Conservation (phyloP, 2,888 invertebrate genomes). For the Melieria omissa region DNA sequence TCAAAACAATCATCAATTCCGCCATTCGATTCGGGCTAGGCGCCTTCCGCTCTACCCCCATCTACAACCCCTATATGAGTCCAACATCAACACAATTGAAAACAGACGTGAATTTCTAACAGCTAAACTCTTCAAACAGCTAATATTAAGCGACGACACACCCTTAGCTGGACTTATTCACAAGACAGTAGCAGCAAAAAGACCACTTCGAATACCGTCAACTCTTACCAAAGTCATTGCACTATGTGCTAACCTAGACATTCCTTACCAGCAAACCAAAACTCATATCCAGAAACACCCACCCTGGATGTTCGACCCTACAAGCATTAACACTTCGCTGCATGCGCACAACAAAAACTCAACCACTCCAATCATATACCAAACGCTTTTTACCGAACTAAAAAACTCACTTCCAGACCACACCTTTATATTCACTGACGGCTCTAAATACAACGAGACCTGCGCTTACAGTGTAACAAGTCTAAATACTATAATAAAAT, state of each 20-base stretch:
- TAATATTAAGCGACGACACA: not conserved
- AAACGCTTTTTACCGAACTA: not conserved
- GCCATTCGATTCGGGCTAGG: not conserved
- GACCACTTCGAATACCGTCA: not conserved
- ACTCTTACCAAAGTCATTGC: slow-evolving; percentile 4
- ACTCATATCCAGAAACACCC: not conserved
- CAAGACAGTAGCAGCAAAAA: not conserved
- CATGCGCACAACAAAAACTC: not conserved
- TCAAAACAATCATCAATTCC: not conserved
- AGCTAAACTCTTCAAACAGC: no score
- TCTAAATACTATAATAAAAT: not conserved
- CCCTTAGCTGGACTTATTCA: not conserved
- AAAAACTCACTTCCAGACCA: not conserved
- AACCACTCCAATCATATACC: not conserved
- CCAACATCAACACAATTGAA: not conserved
- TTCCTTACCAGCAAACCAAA: not conserved
- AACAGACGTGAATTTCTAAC: not conserved
- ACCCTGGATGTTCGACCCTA: slow-evolving; percentile 2
- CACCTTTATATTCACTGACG: slow-evolving; percentile 6
- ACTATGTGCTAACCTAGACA: not conserved
- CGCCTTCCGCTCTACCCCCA: not conserved
- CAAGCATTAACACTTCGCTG: not conserved
- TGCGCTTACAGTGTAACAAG: not conserved
- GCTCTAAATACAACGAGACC: not conserved
- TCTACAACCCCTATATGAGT: not conserved